Conservation (phyloP, 1,140 invertebrate species). For the Trissolcus basalis region DNA sequence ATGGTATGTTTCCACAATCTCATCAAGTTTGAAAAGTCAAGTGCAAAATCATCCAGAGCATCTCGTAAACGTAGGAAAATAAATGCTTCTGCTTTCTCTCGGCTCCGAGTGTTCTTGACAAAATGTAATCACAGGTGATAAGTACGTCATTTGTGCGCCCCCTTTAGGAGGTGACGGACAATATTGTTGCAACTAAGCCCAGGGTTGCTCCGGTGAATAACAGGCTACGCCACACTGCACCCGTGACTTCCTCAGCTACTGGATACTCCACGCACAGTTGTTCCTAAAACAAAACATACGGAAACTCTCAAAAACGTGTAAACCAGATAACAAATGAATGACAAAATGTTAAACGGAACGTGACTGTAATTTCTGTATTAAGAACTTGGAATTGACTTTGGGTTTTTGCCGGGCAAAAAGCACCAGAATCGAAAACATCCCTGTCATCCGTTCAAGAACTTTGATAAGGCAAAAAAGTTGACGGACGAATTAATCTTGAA, state of each 20-base stretch:
- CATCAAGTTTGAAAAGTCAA: too few species aligned
- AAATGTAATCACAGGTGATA: constrained; percentile 67
- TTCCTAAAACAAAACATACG: constrained; percentile 73
- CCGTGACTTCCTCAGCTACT: constrained; percentile 77
- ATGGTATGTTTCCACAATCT: too few species aligned
- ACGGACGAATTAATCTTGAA: too few species aligned
- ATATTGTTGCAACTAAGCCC: constrained; percentile 77
- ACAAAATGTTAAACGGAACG: too few species aligned
- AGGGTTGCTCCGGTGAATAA: constrained; percentile 78
- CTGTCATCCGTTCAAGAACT: too few species aligned
- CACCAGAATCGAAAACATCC: too few species aligned
- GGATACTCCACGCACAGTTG: constrained; percentile 79
- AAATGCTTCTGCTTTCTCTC: constrained; percentile 27
- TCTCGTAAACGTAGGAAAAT: constrained; percentile 34
- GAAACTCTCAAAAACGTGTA: too few species aligned
- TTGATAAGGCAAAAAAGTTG: too few species aligned
- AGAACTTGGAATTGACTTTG: too few species aligned
- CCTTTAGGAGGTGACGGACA: constrained; percentile 72
- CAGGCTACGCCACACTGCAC: constrained; percentile 78
- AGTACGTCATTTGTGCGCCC: constrained; percentile 65
- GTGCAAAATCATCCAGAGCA: background rate
- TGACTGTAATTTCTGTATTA: too few species aligned
- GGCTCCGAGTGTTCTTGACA: constrained; percentile 37
- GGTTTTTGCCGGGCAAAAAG: too few species aligned
- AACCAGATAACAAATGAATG: too few species aligned